A percentile compares a stretch with the other conserved stretches of the same genome.
Evolutionary conservation across 2,888 invertebrate genomes (phyloP).

Genomic region (Cantharis rufa): DNA sequence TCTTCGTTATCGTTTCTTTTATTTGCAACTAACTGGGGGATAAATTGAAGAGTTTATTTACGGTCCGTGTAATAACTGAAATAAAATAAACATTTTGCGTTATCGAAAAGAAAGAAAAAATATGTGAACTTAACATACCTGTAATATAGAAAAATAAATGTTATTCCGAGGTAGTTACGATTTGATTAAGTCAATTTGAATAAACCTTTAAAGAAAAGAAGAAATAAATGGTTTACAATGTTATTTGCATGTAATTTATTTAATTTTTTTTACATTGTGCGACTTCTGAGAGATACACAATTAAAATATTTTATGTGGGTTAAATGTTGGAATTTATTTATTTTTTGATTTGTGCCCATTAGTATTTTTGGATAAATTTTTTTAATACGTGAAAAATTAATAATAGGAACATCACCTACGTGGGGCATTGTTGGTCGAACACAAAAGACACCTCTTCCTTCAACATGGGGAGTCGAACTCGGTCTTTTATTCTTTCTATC

Average conservation of each 20-base stretch:
- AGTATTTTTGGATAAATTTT: background rate
- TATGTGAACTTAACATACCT: background rate
- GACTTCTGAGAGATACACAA: background rate
- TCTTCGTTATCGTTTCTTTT: background rate
- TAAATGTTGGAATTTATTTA: background rate
- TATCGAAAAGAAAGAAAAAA: background rate
- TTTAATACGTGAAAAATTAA: conserved; percentile 24
- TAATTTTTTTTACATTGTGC: background rate
- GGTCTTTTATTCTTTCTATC: conserved; percentile 33
- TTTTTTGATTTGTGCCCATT: background rate
- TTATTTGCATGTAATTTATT: background rate
- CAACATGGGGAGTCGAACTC: conserved; percentile 37
- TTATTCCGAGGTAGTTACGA: background rate
- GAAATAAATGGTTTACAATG: background rate
- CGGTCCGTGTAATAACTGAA: background rate
- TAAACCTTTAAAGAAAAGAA: background rate
- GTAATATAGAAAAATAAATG: background rate
- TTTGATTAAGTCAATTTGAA: background rate
- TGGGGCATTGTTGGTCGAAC: conserved; percentile 29
- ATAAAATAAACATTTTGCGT: background rate
- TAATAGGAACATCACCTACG: conserved; percentile 35
- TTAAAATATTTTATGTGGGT: background rate
- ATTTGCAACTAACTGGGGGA: background rate
- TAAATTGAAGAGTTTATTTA: background rate
- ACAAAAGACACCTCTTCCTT: conserved; percentile 30